phyloP scores from a whole-genome alignment of 2,888 invertebrate genomes.

The Drosophila anomelani region DNA sequence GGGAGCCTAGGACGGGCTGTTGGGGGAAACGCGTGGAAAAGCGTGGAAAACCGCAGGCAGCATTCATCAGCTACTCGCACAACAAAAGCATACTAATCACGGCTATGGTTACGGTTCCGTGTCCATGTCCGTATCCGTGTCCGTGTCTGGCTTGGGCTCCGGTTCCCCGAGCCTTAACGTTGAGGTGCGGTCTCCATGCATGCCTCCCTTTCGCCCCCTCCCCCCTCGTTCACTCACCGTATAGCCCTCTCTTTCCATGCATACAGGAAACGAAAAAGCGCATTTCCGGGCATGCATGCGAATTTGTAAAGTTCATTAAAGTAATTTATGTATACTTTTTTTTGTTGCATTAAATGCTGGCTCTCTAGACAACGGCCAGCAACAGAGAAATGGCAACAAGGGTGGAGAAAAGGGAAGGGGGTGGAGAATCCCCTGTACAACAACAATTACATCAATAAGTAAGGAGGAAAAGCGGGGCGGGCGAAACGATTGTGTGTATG shows the following conservation, averaged over 20 bases:
- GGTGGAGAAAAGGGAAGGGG: background rate
- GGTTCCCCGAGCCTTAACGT: constrained; percentile 46
- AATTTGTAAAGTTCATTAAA: constrained; percentile 80
- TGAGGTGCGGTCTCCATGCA: constrained; percentile 54
- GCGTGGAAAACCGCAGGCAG: constrained; percentile 65
- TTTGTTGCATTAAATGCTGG: constrained; percentile 70
- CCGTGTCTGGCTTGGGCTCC: constrained; percentile 32
- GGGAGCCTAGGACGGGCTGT: background rate
- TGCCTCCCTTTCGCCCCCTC: background rate
- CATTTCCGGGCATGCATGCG: constrained; percentile 77
- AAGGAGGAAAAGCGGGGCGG: constrained; percentile 26
- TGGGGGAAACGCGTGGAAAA: background rate
- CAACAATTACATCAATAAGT: constrained; percentile 79
- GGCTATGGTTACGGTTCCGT: constrained; percentile 44
- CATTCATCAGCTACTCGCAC: constrained; percentile 63
- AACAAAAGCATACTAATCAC: constrained; percentile 77
- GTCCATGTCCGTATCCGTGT: constrained; percentile 36
- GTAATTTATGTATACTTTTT: constrained; percentile 74
- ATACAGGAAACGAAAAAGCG: constrained; percentile 74
- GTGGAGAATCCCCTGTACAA: constrained; percentile 35
- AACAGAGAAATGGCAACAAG: constrained; percentile 1
- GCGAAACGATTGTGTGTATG: background rate
- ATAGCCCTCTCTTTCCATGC: constrained; percentile 5
- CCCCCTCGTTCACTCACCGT: background rate
- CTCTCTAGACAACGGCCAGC: constrained; percentile 57